phyloP scores from a whole-genome alignment of 2,888 invertebrate genomes.

The Oegoconia quadripuncta region DNA sequence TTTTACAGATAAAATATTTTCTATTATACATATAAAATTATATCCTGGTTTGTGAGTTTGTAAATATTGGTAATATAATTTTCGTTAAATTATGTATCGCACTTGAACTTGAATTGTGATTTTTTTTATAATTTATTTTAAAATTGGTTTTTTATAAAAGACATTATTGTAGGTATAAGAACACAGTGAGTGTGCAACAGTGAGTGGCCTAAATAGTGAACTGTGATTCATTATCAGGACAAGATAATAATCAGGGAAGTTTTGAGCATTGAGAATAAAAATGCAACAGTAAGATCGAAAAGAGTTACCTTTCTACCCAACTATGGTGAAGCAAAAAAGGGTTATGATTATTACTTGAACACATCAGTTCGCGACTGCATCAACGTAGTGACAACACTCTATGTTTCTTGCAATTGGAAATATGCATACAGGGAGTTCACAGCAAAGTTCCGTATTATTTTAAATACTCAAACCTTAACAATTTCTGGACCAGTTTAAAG shows the following conservation, averaged over 20 bases:
- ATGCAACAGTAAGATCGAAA: too few species aligned
- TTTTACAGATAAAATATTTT: slow-evolving; percentile 25
- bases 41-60: slow-evolving; percentile 25
- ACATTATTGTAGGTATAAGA: slow-evolving; percentile 37
- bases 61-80: slow-evolving; percentile 40
- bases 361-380: too few species aligned
- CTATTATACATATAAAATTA: slow-evolving; percentile 24
- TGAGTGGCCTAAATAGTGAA: slow-evolving; percentile 31
- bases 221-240: slow-evolving; percentile 33
- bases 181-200: slow-evolving; percentile 20
- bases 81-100: slow-evolving; percentile 31
- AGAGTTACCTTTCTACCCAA: background rate
- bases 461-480: too few species aligned
- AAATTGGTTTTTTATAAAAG: slow-evolving; percentile 50
- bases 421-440: too few species aligned
- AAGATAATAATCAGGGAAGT: slow-evolving; percentile 21
- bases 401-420: too few species aligned
- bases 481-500: too few species aligned
- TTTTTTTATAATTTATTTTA: slow-evolving; percentile 31
- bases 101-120: slow-evolving; percentile 45
- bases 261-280: slow-evolving; percentile 22
- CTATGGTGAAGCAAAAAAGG: too few species aligned
- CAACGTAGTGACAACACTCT: too few species aligned
- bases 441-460: too few species aligned
- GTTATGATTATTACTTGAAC: too few species aligned